These are phyloP conservation scores for Tragelaphus scriptus DNA, from an alignment of 2,113 vertebrate genomes.

Conservation along the genomic window DNA sequence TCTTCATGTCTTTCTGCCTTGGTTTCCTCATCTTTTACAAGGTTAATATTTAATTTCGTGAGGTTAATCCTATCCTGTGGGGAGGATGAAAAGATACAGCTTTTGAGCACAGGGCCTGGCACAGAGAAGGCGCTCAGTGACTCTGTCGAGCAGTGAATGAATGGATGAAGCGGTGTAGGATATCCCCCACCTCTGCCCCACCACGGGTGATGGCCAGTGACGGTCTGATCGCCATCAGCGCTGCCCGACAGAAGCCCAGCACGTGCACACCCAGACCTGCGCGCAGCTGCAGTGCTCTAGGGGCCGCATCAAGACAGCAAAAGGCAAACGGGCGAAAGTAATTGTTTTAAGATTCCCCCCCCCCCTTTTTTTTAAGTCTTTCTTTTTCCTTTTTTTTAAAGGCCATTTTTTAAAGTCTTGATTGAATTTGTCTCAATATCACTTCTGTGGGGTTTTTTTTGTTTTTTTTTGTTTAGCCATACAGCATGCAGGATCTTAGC, in stretches of 20 bases:
- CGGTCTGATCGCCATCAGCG: fast-evolving
- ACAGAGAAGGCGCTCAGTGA: background rate
- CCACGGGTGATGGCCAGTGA: fast-evolving
- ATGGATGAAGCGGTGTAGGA: fast-evolving
- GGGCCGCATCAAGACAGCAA: background rate
- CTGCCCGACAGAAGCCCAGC: background rate
- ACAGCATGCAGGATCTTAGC: background rate
- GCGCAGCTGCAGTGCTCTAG: fast-evolving
- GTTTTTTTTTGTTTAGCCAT: background rate
- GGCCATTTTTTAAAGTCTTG: background rate
- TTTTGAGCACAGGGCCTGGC: background rate
- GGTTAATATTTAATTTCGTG: background rate
- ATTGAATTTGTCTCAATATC: background rate
- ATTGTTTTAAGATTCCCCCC: background rate
- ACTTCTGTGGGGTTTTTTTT: background rate
- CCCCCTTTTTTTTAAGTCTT: fast-evolving
- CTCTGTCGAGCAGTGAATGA: background rate
- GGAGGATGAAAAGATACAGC: background rate
- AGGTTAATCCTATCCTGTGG: too few species aligned
- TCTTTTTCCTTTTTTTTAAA: background rate
- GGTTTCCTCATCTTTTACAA: background rate
- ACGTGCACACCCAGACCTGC: fast-evolving
- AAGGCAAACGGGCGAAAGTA: background rate
- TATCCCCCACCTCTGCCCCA: fast-evolving
- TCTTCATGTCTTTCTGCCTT: background rate